Evolutionary conservation across 2,113 vertebrate species (phyloP).

Genomic region (Tychaedon coryphoeus): DNA sequence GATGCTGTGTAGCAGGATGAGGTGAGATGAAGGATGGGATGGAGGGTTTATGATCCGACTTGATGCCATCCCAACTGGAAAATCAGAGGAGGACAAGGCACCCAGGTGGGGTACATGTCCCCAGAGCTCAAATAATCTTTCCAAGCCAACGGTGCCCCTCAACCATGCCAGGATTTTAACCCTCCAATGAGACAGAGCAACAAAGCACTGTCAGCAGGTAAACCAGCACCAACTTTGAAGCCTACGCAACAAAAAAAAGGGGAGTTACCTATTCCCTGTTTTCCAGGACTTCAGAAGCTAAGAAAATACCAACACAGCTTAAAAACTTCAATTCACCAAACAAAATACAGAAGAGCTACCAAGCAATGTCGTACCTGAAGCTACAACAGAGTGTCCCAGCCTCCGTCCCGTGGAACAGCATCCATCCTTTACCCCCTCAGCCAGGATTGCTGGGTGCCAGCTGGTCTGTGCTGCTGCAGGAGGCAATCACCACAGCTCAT

Average conservation of each 20-base stretch:
- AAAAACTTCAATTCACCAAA: not conserved
- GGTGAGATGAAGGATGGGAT: not conserved
- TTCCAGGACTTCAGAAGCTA: not conserved
- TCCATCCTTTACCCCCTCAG: not conserved
- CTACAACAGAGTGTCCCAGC: accelerated
- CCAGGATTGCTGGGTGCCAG: not conserved
- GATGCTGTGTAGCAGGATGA: not conserved
- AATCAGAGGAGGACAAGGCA: not conserved
- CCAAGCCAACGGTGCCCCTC: not conserved
- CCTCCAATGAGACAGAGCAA: accelerated
- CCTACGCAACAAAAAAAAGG: not conserved
- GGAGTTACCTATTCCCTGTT: not conserved
- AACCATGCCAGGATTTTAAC: not conserved
- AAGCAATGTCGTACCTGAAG: not conserved
- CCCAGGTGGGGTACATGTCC: accelerated
- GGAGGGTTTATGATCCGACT: not conserved
- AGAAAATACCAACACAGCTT: not conserved
- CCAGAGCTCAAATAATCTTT: not conserved
- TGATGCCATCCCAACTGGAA: accelerated
- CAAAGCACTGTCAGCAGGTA: accelerated
- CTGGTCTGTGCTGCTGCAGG: not conserved
- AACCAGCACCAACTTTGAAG: not conserved
- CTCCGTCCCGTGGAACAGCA: accelerated
- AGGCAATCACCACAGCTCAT: not conserved
- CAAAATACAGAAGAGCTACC: not conserved